Base-by-base conservation (phyloP, 2,113 vertebrate genomes). In the Cyprinodon brontotheroides region DNA sequence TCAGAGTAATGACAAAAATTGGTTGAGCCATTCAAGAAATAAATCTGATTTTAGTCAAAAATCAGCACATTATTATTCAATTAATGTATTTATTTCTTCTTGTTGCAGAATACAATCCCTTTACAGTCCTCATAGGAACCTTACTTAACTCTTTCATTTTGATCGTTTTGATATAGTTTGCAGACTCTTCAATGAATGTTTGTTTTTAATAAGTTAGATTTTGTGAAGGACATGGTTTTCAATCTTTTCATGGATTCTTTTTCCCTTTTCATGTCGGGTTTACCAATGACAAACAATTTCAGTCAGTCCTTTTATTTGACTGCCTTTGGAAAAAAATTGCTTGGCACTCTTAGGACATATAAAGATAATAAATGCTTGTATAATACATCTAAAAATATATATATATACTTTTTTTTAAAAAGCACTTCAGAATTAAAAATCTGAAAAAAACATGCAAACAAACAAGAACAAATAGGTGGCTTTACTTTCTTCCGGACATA, bases 261-360 rank as follows among this genome's bases (percentile, higher is more conserved):
- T 70, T 61, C 14, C 39, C 43, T 73, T 81, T 77, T 73, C 70
- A 81, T n/a, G 1, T 57, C 20, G 4, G 17, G 8, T 57, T 57
- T 7, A 57, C 20, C 8, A 20, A 20, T 10, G 17, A 57, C 50
- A 9, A 57, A 57, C n/a, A 57, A 53, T 53, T 29, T 29, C 29
- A 29, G 29, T 29, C 29, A 29, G 29, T 29, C 29, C 29, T 29
- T 29, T 29, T 29, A 29, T 29, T 29, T 29, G 29, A 29, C 29
- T 29, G 29, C 29, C 29, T 29, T 29, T 29, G 29, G 29, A 1
- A 29, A 29, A 29, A 29, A 29, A 29, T 29, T 29, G 29, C 29
- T 29, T 29, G 1, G 29, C 29, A 29, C 29, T 29, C 29, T 29
- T 2, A 29, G 29, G 29, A 29, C 29, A 29, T 29, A 29, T 29